phyloP scores from a whole-genome alignment of 2,113 vertebrate species.

The Macquaria australasica region DNA sequence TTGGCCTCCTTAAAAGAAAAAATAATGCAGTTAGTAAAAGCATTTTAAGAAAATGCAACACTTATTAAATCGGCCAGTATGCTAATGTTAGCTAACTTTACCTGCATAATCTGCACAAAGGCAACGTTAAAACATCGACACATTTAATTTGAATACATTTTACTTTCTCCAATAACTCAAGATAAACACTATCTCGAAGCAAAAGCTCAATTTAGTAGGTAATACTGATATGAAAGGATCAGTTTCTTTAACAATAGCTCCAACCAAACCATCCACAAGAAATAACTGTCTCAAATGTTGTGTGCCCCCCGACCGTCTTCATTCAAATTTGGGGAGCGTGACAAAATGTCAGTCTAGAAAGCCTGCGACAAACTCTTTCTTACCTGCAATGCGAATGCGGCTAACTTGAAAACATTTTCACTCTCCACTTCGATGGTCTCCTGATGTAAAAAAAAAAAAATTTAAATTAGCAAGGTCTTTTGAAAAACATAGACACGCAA shows the following conservation, averaged over 20 bases:
- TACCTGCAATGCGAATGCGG: conserved; percentile 94
- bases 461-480: not conserved
- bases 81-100: conserved; percentile 11
- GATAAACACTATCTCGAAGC: not conserved
- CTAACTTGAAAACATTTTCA: conserved; percentile 92
- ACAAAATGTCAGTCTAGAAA: conserved; percentile 23
- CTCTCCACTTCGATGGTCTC: conserved; percentile 93
- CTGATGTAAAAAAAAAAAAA: conserved; percentile 78
- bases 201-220: not conserved
- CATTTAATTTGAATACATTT: not conserved
- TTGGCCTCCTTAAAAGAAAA: conserved; percentile 91
- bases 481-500: not conserved
- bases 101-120: not conserved
- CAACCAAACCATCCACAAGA: not conserved
- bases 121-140: not conserved
- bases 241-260: conserved; percentile 19
- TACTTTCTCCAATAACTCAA: not conserved
- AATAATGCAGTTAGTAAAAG: conserved; percentile 55
- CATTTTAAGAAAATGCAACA: not conserved
- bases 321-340: conserved; percentile 32
- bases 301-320: conserved; percentile 31
- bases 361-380: conserved; percentile 74
- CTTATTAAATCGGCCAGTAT: not conserved
- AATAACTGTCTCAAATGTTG: conserved; percentile 64
- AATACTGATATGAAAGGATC: not conserved